phyloP scores from a whole-genome alignment of 2,888 invertebrate genomes.

The Panzeria rudis region DNA sequence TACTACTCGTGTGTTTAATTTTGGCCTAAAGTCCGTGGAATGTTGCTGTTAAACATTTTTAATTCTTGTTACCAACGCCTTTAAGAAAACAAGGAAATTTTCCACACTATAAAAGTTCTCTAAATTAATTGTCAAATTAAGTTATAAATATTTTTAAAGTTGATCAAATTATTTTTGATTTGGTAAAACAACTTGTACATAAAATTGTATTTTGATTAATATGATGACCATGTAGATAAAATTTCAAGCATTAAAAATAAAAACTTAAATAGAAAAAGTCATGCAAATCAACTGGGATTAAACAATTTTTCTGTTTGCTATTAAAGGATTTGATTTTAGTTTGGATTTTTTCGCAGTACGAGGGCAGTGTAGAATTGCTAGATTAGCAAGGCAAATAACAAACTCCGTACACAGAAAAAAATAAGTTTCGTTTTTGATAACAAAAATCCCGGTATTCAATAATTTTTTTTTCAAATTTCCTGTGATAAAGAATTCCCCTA shows the following conservation, averaged over 20 bases:
- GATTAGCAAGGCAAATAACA: too few species aligned
- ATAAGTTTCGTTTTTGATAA: too few species aligned
- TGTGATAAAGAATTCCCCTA: too few species aligned
- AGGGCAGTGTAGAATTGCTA: neutral
- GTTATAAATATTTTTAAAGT: constrained; percentile 50
- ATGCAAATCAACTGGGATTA: constrained; percentile 18
- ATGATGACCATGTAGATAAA: constrained; percentile 1
- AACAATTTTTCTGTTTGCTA: neutral
- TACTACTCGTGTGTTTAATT: too few species aligned
- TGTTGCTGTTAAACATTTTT: neutral
- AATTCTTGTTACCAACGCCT: neutral
- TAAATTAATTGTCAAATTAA: constrained; percentile 50
- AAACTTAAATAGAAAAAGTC: constrained; percentile 23
- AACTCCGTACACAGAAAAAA: too few species aligned
- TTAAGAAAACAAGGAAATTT: neutral
- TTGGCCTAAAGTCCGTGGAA: neutral
- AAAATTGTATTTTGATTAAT: constrained; percentile 23
- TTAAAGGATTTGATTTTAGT: neutral
- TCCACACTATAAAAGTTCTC: neutral
- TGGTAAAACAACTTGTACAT: neutral
- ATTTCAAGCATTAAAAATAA: neutral
- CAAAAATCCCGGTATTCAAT: too few species aligned
- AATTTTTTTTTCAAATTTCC: too few species aligned
- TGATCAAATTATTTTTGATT: constrained; percentile 18
- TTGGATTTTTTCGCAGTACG: neutral